A percentile compares a stretch with the other conserved stretches of the same genome.
Evolutionary conservation across 1,140 invertebrate genomes (phyloP).

Genomic region (Trichonephila clavata): DNA sequence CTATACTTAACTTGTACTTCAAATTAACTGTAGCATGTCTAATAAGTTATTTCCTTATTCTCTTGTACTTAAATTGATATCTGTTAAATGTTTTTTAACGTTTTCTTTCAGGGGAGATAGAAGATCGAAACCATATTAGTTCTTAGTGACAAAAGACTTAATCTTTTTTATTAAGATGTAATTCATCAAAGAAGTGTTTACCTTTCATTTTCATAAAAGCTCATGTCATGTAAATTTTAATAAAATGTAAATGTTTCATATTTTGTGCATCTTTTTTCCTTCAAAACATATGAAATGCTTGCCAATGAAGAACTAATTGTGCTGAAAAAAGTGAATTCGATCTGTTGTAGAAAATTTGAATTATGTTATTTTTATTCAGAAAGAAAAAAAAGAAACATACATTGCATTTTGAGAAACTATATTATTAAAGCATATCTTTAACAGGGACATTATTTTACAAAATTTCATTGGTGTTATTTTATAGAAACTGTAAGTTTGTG

Average conservation of each 20-base stretch:
- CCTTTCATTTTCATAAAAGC: constrained; percentile 46
- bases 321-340: neutral
- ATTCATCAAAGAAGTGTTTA: constrained; percentile 36
- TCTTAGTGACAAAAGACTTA: constrained; percentile 37
- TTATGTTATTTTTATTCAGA: neutral
- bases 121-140: constrained; percentile 79
- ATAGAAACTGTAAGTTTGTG: too few species aligned
- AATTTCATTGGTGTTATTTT: too few species aligned
- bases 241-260: constrained; percentile 57
- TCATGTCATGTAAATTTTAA: constrained; percentile 67
- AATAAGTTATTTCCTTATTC: too few species aligned
- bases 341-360: neutral
- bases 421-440: too few species aligned
- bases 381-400: too few species aligned
- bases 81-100: too few species aligned
- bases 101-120: constrained; percentile 76
- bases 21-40: too few species aligned
- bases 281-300: neutral
- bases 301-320: neutral
- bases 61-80: too few species aligned
- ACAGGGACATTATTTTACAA: too few species aligned
- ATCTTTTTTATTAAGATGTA: neutral
- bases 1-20: too few species aligned
- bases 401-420: too few species aligned
- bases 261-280: neutral